These are phyloP conservation scores for Atherinomorus stipes DNA, from an alignment of 2,113 vertebrate species.

Conservation along the genomic window DNA sequence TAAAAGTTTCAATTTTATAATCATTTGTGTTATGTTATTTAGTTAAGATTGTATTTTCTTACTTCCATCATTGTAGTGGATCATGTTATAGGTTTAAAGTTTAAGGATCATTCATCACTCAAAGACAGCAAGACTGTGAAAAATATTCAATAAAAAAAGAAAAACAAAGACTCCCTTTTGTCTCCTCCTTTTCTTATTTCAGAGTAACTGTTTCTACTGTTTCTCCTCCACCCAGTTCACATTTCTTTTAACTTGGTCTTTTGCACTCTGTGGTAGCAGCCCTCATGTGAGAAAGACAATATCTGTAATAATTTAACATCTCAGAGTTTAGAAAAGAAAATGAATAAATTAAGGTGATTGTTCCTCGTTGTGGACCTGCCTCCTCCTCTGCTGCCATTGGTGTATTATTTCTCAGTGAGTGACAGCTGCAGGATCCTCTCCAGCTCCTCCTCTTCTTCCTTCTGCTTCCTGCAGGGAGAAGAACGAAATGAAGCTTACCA, in stretches of 20 bases:
- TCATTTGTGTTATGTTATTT: conserved; percentile 65
- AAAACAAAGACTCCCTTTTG: conserved; percentile 51
- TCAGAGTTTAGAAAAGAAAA: conserved; percentile 73
- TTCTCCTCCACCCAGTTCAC: not conserved
- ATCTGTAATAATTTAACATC: conserved; percentile 81
- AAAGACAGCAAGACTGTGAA: conserved; percentile 75
- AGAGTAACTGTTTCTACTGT: conserved; percentile 24
- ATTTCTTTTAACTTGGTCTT: conserved; percentile 32
- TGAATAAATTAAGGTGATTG: conserved; percentile 78
- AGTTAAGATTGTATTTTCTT: conserved; percentile 63
- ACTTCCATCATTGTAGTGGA: conserved; percentile 52
- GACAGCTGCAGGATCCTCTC: conserved; percentile 92
- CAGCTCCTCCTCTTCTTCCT: conserved; percentile 90
- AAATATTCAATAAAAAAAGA: conserved; percentile 68
- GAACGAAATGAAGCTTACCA: not conserved
- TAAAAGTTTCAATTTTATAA: conserved; percentile 71
- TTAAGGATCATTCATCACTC: conserved; percentile 75
- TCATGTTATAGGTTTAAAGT: conserved; percentile 69
- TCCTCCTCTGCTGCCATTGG: conserved; percentile 13
- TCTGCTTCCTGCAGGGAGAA: conserved; percentile 68
- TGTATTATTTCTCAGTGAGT: conserved; percentile 91
- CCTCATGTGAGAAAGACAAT: conserved; percentile 64
- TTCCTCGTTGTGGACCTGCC: conserved; percentile 52
- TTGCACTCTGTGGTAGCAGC: conserved; percentile 61
- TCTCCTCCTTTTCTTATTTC: conserved; percentile 36